Evolutionary conservation across 1,140 invertebrate genomes (phyloP).

Genomic region (Subanguina moxae): DNA sequence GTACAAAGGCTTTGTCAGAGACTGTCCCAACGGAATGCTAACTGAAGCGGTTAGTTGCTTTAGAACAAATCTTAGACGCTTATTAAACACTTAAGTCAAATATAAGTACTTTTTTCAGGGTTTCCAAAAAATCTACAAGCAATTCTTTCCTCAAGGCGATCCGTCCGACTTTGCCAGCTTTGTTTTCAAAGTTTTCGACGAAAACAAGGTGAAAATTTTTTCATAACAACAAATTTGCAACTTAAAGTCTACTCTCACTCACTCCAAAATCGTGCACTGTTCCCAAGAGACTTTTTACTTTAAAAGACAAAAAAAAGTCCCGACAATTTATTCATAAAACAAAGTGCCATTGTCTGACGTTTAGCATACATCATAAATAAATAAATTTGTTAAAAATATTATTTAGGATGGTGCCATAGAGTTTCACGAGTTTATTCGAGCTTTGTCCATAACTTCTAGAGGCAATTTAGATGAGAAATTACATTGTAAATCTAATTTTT

Average conservation of each 20-base stretch:
- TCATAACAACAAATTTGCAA: neutral
- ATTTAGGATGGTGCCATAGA: constrained; percentile 89
- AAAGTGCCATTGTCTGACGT: no score
- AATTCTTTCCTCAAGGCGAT: constrained; percentile 89
- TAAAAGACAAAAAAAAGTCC: no score
- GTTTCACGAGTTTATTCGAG: constrained; percentile 93
- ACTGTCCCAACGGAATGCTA: constrained; percentile 59
- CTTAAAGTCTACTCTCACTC: neutral
- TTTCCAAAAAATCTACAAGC: constrained; percentile 97
- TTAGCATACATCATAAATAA: no score
- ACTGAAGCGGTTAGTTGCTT: constrained; percentile 52
- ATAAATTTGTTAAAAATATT: constrained; percentile 18
- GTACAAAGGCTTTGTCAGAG: constrained; percentile 59
- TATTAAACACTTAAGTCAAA: neutral
- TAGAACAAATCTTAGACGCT: neutral
- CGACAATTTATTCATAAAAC: no score
- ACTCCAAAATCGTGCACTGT: no score
- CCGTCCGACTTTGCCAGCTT: constrained; percentile 92
- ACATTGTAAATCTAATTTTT: constrained; percentile 66
- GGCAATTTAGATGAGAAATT: constrained; percentile 93
- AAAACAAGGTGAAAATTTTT: constrained; percentile 80
- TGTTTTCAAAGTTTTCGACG: constrained; percentile 95
- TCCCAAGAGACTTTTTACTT: no score
- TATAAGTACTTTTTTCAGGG: constrained; percentile 67
- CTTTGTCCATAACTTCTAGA: constrained; percentile 86